Conservation (phyloP, 2,888 invertebrate genomes). For the Malacosoma neustria region DNA sequence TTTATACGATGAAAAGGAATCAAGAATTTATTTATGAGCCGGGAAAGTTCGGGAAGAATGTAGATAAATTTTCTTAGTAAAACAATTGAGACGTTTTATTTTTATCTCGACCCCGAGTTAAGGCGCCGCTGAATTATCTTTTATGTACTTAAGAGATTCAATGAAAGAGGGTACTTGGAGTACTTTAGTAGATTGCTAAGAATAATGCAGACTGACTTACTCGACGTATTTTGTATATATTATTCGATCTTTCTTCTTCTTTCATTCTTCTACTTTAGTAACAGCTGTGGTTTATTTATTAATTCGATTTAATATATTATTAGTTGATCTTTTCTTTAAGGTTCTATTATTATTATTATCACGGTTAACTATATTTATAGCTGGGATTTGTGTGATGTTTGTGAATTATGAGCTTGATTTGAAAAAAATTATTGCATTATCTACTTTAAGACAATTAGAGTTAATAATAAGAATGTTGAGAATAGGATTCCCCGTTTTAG, state of each 20-base stretch:
- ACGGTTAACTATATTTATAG: constrained; percentile 76
- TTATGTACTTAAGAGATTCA: not conserved
- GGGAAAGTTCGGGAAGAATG: not conserved
- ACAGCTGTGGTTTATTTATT: constrained; percentile 84
- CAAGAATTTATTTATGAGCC: not conserved
- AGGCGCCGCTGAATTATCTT: not conserved
- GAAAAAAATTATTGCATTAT: constrained; percentile 86
- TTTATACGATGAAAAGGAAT: not conserved
- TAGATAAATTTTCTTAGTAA: not conserved
- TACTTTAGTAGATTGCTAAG: not conserved
- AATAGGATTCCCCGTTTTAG: constrained; percentile 66
- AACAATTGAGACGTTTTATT: not conserved
- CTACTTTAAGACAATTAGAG: constrained; percentile 83
- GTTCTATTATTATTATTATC: constrained; percentile 71
- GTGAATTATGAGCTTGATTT: constrained; percentile 81
- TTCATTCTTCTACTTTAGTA: constrained; percentile 85
- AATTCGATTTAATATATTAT: constrained; percentile 78
- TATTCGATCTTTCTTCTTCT: no score
- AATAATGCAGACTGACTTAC: not conserved
- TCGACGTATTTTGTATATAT: no score
- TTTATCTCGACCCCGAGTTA: not conserved
- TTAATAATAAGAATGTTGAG: constrained; percentile 81
- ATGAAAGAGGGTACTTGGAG: not conserved
- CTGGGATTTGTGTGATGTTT: constrained; percentile 71
- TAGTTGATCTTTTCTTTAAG: constrained; percentile 46